Evolutionary conservation across 2,113 vertebrate species (phyloP), one percentile per base, ranked within the genome.

Genomic region (Saccopteryx leptura): DNA sequence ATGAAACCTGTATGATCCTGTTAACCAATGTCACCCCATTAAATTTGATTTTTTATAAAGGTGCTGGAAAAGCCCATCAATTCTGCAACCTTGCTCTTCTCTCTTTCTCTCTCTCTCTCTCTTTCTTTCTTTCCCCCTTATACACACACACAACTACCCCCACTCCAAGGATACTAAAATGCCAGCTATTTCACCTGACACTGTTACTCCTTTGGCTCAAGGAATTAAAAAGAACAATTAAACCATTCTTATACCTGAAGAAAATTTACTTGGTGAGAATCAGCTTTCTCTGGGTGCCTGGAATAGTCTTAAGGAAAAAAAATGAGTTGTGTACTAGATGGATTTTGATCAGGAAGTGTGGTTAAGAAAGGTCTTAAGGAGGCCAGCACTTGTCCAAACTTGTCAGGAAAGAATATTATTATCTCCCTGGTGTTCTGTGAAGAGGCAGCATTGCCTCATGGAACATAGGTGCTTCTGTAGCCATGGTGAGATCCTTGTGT

Each of bases 191-290:
- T 15, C n/a, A 84, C 7, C 0, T n/a, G 75, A 78, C n/a, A 71
- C 50, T 81, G 24, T 79, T 3, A 76, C n/a, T 63, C 28, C 4
- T 81, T 79, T 46, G 71, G 11, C 61, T 85, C 66, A 81, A 88
- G 52, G 26, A 90, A 60, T 56, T 69, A 52, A 75, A 74, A 14
- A 63, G 56, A 58, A 74, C 48, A 91, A 50, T 72, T 13, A 72
- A 81, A 50, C 26, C 33, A 56, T 65, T 90, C 24, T 69, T 68
- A 58, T 50, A 5, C 17, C 21, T 54, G 26, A 23, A 65, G 19
- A 83, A 33, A 58, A n/a, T 60, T 86, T 66, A 50, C 75, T 93
- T 87, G 48, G 21, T 83, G 26, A 71, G 31, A 74, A 68, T 94
- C 33, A 84, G 5, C 26, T 94, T 15, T 52, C 17, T 83, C 58